Base-by-base conservation (phyloP, 2,888 invertebrate species). In the Caenorhabditis drosophilae region DNA sequence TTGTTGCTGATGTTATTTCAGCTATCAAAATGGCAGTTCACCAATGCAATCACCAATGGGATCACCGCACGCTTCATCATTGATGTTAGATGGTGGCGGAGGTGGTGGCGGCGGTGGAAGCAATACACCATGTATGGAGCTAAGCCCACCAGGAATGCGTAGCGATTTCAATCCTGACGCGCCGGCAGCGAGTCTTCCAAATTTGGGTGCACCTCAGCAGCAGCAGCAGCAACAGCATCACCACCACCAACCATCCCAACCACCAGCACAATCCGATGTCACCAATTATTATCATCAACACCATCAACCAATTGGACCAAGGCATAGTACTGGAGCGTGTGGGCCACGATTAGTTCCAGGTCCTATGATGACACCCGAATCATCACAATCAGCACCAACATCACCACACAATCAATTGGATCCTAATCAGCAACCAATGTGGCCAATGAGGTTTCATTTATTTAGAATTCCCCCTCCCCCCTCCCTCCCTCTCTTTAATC, bases 331-430 rank as follows among this genome's bases (percentile, higher is more conserved):
- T 11, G 74, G 71, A 0, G 57, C 67, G 7, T 75, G 75, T 44
- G 75, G 74, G 2, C 66, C 73, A 0, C 52, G 73, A 20, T 53
- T 73, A 6, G 72, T 55, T 0, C 74, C 76, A 2, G 63, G 66
- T 12, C 67, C 67, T 2, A 48, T 58, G 23, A 52, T 69, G 35
- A 73, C 71, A 6, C 70, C 77, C 1, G 73, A 76, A 48, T n/a
- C n/a, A n/a, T 76, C 76, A 4, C 79, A 79, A 46, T 76, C 75
- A 18, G 80, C 80, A 4, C 80, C 80, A 4, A 80, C 79, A 4
- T 73, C 73, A 0, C 80, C 78, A 15, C 74, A 74, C 26, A 64
- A 68, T 25, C 38, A 45, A n/a, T 38, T 68, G 22, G 69, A 73
- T 41, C 54, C 61, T 34, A 54, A 60, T 48, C 51, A 60, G 26